Base-by-base conservation (phyloP, 2,113 vertebrate genomes). In the Sigmodon hispidus region DNA sequence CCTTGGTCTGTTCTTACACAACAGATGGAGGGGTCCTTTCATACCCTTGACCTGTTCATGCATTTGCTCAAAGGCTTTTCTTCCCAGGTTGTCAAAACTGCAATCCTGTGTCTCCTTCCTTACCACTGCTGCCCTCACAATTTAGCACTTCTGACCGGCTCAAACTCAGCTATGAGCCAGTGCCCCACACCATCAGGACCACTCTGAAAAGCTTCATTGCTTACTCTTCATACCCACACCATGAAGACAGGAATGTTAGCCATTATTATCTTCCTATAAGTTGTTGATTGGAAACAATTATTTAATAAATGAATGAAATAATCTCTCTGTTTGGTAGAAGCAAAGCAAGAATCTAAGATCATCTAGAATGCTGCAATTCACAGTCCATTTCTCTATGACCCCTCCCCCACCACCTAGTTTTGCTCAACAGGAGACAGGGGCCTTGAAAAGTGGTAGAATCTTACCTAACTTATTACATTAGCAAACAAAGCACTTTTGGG, bases 301-400 rank as follows among this genome's bases (percentile, higher is more conserved):
- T 31, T 72, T 83, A 70, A 65, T 15, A 45, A 43, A 29, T 55
- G 40, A 81, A 87, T 73, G 17, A 59, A 88, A 55, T 45, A n/a
- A 40, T 79, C 67, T 67, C 36, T 72, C 61, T 69, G 15, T n/a
- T 29, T 52, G 19, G 72, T 76, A n/a, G 76, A 45, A 90, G 40
- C 40, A 85, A 88, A 89, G 69, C 92, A 16, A 48, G n/a, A 93
- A 31, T 1, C 77, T 22, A 72, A 84, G 57, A 48, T 90, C 70
- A 63, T 31, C 5, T 31, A 40, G 24, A 52, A 81, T 77, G 24
- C 13, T 50, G 59, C 57, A 57, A 77, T 89, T 50, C 45, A 31
- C 2, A 55, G 26, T 36, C 72, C 24, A 0, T 86, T 45, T 76
- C n/a, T 94, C 40, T 3, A 48, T 9, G 22, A 57, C n/a, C 52